A percentile compares a stretch with the other conserved stretches of the same genome.
Conservation (phyloP, 35 echinoderm and acorn worm genomes). For the Holothuria glaberrima region DNA sequence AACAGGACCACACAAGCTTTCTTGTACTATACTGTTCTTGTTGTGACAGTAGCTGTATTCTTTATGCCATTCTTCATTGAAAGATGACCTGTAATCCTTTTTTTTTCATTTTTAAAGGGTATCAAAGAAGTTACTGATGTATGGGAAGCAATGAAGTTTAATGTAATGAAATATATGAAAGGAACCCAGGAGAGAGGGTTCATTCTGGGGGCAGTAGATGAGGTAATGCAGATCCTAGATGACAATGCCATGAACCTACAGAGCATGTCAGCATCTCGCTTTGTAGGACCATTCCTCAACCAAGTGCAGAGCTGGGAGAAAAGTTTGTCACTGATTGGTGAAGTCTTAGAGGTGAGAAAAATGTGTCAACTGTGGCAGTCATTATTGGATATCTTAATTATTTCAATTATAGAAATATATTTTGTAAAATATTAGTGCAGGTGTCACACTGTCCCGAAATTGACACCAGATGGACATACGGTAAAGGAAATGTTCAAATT, state of each 20-base stretch:
- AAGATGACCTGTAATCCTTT: background rate
- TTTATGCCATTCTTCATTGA: no score
- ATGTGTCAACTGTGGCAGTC: background rate
- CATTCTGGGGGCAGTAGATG: conserved; percentile 95
- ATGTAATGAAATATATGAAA: conserved; percentile 96
- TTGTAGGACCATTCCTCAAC: conserved; percentile 93
- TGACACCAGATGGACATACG: no score
- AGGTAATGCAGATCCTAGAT: conserved; percentile 96
- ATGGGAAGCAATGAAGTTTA: conserved; percentile 99
- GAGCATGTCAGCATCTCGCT: conserved; percentile 98
- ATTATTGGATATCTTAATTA: no score
- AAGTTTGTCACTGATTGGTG: conserved; percentile 92
- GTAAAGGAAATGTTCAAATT: no score
- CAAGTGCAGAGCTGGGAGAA: conserved; percentile 97
- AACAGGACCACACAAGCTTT: no score
- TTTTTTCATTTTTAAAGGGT: conserved; percentile 60
- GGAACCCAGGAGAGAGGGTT: conserved; percentile 97
- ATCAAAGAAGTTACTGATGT: conserved; percentile 98
- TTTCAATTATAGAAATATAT: no score
- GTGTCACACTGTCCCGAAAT: no score
- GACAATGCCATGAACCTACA: conserved; percentile 99
- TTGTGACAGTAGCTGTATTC: background rate
- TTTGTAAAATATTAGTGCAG: no score
- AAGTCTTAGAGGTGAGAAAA: conserved; percentile 88
- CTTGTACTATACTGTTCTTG: no score